These are phyloP conservation scores for Aphelocoma californica DNA, from an alignment of 2,797 vertebrate species.

Conservation along the genomic window DNA sequence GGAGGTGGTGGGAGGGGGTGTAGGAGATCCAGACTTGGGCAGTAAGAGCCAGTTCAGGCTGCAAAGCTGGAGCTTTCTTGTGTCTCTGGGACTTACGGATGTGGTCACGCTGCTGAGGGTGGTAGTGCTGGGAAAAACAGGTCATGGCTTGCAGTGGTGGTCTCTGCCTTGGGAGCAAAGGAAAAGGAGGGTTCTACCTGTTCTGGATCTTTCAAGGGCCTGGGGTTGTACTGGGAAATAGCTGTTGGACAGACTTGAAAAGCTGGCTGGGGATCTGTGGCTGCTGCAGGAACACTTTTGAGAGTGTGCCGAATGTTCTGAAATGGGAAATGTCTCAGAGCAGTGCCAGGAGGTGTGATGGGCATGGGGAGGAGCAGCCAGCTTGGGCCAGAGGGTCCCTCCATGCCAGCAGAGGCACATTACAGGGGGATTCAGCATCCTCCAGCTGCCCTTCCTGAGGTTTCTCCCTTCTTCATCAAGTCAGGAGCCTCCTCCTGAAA, in stretches of 20 bases:
- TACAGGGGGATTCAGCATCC: rapidly evolving
- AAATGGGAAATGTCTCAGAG: background rate
- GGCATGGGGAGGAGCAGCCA: background rate
- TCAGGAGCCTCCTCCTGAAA: background rate
- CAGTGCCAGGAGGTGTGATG: background rate
- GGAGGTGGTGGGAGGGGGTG: background rate
- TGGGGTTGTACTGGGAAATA: background rate
- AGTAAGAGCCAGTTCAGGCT: background rate
- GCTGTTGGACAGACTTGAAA: background rate
- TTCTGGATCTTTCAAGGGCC: background rate
- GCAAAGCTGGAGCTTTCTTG: background rate
- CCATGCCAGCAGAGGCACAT: rapidly evolving
- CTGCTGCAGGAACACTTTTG: background rate
- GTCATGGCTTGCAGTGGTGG: background rate
- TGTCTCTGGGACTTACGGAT: rapidly evolving
- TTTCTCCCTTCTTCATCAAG: background rate
- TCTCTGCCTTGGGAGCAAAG: background rate
- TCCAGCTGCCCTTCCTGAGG: background rate
- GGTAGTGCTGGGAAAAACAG: background rate
- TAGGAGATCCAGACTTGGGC: background rate
- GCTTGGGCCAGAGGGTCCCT: background rate
- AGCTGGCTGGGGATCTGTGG: background rate
- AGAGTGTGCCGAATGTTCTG: background rate
- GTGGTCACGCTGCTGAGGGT: background rate
- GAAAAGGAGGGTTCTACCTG: background rate